A percentile compares a stretch with the other conserved stretches of the same genome.
These are phyloP conservation scores for Stegana nigrithorax DNA, from an alignment of 2,888 invertebrate species.

Conservation along the genomic window DNA sequence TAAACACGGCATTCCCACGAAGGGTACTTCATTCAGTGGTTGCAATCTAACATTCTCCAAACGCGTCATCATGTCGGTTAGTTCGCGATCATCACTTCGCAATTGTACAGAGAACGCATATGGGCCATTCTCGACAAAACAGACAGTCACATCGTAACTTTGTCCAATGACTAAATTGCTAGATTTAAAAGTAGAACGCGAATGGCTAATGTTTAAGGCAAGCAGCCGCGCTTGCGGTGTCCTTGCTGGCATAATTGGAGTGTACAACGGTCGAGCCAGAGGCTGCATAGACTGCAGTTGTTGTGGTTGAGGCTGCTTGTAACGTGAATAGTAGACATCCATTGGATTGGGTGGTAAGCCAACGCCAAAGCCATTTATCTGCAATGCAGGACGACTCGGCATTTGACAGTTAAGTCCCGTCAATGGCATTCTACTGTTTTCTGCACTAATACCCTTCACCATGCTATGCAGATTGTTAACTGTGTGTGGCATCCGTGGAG, in stretches of 20 bases:
- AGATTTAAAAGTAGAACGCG: constrained; percentile 60
- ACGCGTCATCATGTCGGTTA: constrained; percentile 79
- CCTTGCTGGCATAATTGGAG: no score
- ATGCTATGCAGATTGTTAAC: constrained; percentile 44
- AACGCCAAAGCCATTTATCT: not conserved
- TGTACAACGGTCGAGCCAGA: constrained; percentile 29
- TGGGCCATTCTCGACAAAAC: constrained; percentile 84
- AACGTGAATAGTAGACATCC: constrained; percentile 23
- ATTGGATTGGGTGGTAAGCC: not conserved
- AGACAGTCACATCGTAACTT: constrained; percentile 78
- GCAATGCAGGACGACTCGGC: not conserved
- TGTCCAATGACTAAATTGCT: constrained; percentile 71
- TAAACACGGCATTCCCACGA: constrained; percentile 82
- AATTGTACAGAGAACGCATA: constrained; percentile 82
- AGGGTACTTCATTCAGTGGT: constrained; percentile 76
- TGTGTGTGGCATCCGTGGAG: constrained; percentile 43
- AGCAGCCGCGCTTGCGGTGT: not conserved
- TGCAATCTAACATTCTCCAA: constrained; percentile 76
- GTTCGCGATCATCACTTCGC: constrained; percentile 72
- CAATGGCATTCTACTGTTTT: constrained; percentile 47
- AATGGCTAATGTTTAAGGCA: constrained; percentile 28
- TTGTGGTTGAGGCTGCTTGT: constrained; percentile 6
- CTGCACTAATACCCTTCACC: constrained; percentile 43
- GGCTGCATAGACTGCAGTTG: constrained; percentile 23
- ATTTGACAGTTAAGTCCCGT: constrained; percentile 28